phyloP scores from a whole-genome alignment of 2,797 vertebrate species.

The Neopelma chrysocephalum region DNA sequence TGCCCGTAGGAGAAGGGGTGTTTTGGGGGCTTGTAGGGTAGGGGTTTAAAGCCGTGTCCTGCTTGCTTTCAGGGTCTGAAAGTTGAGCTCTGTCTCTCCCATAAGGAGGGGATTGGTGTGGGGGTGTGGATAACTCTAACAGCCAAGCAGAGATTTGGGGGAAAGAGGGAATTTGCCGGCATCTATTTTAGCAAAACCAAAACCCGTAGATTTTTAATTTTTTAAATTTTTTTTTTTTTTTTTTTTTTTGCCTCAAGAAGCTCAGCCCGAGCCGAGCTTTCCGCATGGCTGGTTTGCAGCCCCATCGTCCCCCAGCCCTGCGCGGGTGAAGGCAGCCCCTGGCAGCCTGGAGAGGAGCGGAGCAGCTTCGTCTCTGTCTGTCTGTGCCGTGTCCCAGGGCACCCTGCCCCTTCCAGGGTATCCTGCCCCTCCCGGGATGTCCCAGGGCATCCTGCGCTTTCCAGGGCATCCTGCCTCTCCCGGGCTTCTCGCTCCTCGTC shows the following conservation, averaged over 20 bases:
- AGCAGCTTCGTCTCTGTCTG: not conserved
- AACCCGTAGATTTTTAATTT: not conserved
- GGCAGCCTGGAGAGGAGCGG: not conserved
- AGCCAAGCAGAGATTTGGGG: not conserved
- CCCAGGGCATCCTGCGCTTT: not conserved
- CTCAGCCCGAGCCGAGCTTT: not conserved
- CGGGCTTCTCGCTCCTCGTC: not conserved
- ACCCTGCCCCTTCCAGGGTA: not conserved
- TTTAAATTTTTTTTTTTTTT: not conserved
- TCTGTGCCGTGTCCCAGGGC: not conserved
- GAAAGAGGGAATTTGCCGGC: not conserved
- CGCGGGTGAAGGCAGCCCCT: not conserved
- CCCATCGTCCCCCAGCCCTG: not conserved
- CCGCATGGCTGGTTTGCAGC: not conserved
- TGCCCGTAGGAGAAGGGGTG: not conserved
- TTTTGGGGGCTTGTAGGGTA: fast-evolving
- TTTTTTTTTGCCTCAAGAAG: not conserved
- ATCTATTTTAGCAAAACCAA: not conserved
- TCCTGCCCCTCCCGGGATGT: not conserved
- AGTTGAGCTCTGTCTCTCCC: not conserved
- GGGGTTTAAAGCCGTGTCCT: not conserved
- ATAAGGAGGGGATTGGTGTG: not conserved
- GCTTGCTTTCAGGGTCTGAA: not conserved
- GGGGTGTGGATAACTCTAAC: not conserved
- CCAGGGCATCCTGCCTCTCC: not conserved